Base-by-base conservation (phyloP, 2,797 vertebrate genomes). In the Echeneis naucrates region DNA sequence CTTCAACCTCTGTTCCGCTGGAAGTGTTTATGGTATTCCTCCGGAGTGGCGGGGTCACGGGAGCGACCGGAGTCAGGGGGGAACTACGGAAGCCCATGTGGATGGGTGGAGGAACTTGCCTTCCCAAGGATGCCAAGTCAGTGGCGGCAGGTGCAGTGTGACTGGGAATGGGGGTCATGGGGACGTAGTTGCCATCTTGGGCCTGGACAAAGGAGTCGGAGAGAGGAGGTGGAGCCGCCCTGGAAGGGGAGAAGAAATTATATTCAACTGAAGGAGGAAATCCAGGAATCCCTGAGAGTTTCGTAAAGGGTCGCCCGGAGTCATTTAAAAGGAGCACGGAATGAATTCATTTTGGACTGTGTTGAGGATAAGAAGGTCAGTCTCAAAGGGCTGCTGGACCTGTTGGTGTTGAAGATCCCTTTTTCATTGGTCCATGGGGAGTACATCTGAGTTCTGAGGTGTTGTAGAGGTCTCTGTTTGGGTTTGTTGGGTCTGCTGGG, bases 51-150 rank as follows among this genome's bases (percentile, higher is more conserved):
- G 87, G 88, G 24, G 87, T 82, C 8, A 57, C 68, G 13, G 84
- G 74, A 12, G 58, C 0, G 4, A 51, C 35, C 0, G 80, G 70
- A 17, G 62, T 77, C 68, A 79, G 23, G 0, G 76, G 40, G 40
- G 83, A 50, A 27, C 50, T 95, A 64, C 96, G 94, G 81, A 98
- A 97, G 69, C 96, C 96, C 96, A 96, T 95, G 84, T 97, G 96
- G 70, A 94, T 94, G 7, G 96, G 96, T 32, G 96, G 96, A 47
- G 97, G 96, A 1, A 97, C 96, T 78, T 96, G 96, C 88, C 93
- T 94, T 72, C 97, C 96, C 88, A 97, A 94, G 2, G 95, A 90
- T 0, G 94, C 93, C 88, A 91, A 93, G 78, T 97, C 96, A 1
- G 50, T 59, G 0, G 64, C 8, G 11, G 50, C 30, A 2, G 60